A percentile compares a stretch with the other conserved stretches of the same genome.
phyloP scores from a whole-genome alignment of 2,113 vertebrate species.

The Myrmecophaga tridactyla region DNA sequence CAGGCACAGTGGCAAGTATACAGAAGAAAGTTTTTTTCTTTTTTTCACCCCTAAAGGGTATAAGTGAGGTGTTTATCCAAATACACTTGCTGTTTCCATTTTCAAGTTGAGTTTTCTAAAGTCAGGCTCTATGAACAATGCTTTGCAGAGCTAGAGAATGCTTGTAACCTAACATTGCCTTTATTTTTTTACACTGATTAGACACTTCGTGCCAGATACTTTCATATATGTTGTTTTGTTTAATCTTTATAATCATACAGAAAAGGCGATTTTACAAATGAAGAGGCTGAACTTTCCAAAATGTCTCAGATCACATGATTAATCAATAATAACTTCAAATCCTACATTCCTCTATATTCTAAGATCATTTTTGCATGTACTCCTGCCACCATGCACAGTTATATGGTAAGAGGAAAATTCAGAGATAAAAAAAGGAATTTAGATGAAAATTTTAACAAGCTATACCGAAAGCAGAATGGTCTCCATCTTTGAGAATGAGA shows the following conservation, averaged over 20 bases:
- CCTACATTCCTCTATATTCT: neutral
- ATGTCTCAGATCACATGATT: neutral
- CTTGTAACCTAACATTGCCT: neutral
- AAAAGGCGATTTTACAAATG: neutral
- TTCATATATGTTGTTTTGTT: neutral
- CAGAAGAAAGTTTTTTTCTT: neutral
- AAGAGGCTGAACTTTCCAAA: neutral
- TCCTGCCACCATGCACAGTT: neutral
- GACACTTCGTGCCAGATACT: neutral
- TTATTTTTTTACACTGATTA: neutral
- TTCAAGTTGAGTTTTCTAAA: neutral
- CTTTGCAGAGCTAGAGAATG: neutral
- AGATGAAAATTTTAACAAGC: constrained; percentile 32
- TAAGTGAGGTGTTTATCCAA: neutral
- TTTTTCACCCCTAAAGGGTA: neutral
- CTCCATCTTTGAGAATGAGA: neutral
- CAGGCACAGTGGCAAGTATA: neutral
- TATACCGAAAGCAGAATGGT: neutral
- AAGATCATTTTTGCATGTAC: neutral
- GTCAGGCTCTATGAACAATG: neutral
- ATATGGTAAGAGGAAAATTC: neutral
- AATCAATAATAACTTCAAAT: neutral
- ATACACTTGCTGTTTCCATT: neutral
- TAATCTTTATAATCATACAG: neutral
- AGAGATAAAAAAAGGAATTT: neutral